Conservation (phyloP, 30 jellyfish, hydroid and myxozoan species). For the Sanderia malayensis region DNA sequence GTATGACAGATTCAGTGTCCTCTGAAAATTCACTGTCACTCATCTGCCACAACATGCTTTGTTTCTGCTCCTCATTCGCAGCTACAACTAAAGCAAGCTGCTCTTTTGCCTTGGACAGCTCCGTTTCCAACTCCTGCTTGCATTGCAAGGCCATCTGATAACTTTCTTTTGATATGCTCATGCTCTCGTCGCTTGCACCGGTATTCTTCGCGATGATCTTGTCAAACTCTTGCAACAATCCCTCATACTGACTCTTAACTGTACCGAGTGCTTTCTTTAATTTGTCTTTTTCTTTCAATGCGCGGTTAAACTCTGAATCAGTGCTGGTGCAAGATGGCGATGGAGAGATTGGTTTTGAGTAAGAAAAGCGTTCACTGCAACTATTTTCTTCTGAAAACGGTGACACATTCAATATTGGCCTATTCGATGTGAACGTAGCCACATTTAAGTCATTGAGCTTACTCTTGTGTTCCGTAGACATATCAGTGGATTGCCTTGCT, state of each 20-base stretch:
- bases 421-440: background rate
- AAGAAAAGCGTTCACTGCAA: background rate
- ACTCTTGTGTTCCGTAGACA: background rate
- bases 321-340: constrained; percentile 53
- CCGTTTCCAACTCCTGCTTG: constrained; percentile 73
- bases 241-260: constrained; percentile 65
- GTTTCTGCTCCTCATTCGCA: constrained; percentile 41
- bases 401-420: background rate
- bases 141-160: constrained; percentile 58
- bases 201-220: constrained; percentile 37
- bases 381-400: constrained; percentile 1
- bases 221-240: constrained; percentile 59
- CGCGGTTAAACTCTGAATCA: constrained; percentile 49
- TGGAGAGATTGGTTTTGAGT: constrained; percentile 18
- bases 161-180: constrained; percentile 51
- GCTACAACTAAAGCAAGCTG: constrained; percentile 66
- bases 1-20: constrained; percentile 28
- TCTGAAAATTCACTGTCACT: constrained; percentile 60
- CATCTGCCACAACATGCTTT: constrained; percentile 27
- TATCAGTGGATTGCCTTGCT: background rate
- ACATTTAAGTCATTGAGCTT: background rate
- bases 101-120: constrained; percentile 67
- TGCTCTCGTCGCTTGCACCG: constrained; percentile 30
- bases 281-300: constrained; percentile 56
- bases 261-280: constrained; percentile 44